phyloP scores from a whole-genome alignment of 2,888 invertebrate genomes.

The Rhamphomyia laevipes region DNA sequence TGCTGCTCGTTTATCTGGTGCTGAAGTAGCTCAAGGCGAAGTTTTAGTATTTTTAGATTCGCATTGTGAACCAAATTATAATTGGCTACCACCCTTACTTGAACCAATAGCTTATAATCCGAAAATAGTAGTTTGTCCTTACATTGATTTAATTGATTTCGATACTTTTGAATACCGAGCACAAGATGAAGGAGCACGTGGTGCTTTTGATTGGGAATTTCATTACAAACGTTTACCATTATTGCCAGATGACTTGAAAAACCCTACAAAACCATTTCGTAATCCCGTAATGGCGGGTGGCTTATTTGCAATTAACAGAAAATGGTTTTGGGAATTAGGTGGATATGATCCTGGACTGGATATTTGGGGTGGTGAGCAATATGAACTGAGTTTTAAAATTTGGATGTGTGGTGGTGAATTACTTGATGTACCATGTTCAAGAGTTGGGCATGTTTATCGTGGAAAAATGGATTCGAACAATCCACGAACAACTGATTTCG shows the following conservation, averaged over 20 bases:
- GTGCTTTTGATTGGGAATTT: slow-evolving; percentile 97
- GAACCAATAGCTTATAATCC: slow-evolving; percentile 81
- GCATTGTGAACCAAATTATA: slow-evolving; percentile 81
- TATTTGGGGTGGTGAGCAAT: slow-evolving; percentile 98
- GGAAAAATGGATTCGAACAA: too few species aligned
- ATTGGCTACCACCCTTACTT: slow-evolving; percentile 85
- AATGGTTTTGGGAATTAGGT: slow-evolving; percentile 94
- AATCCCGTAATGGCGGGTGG: slow-evolving; percentile 98
- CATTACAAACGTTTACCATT: slow-evolving; percentile 87
- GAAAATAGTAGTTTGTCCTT: slow-evolving; percentile 85
- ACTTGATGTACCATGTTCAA: slow-evolving; percentile 86
- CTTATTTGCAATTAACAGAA: slow-evolving; percentile 81
- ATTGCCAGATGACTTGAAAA: slow-evolving; percentile 28
- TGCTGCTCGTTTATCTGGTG: slow-evolving; percentile 77
- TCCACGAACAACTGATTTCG: too few species aligned
- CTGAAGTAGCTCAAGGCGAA: slow-evolving; percentile 62
- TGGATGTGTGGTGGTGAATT: slow-evolving; percentile 95
- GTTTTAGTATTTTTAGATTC: slow-evolving; percentile 84
- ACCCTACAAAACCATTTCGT: slow-evolving; percentile 38
- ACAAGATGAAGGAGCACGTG: slow-evolving; percentile 76
- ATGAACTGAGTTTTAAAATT: slow-evolving; percentile 93
- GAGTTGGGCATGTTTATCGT: slow-evolving; percentile 49
- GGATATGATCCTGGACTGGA: slow-evolving; percentile 89
- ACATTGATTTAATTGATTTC: slow-evolving; percentile 89
- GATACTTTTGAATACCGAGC: slow-evolving; percentile 87